These are phyloP conservation scores for Coptodon bakossiorum DNA, from an alignment of 2,113 vertebrate species.

Conservation along the genomic window DNA sequence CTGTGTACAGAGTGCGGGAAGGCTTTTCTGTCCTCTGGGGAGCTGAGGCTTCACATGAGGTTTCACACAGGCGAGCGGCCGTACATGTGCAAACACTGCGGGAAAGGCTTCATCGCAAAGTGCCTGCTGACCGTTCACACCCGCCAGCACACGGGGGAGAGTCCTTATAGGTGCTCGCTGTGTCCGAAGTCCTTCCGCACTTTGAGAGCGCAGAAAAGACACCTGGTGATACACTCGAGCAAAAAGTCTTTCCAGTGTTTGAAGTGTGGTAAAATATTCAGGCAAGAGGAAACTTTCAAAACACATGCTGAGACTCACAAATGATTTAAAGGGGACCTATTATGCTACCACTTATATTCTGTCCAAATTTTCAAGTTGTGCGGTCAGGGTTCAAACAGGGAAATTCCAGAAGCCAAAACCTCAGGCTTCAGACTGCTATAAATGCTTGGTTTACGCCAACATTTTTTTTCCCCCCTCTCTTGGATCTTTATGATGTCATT, in stretches of 20 bases:
- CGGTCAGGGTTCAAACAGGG: background rate
- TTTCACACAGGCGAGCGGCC: slow-evolving; percentile 16
- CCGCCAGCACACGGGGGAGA: background rate
- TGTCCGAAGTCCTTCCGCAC: slow-evolving; percentile 8
- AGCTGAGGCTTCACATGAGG: slow-evolving; percentile 11
- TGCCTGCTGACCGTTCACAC: background rate
- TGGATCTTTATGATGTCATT: background rate
- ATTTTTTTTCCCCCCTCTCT: background rate
- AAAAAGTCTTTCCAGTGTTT: slow-evolving; percentile 27
- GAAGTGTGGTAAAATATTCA: slow-evolving; percentile 25
- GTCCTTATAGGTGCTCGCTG: slow-evolving; percentile 3
- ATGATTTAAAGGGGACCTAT: background rate
- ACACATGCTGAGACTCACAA: background rate
- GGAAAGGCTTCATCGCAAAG: background rate
- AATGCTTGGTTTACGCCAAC: background rate
- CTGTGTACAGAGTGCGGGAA: slow-evolving; percentile 30
- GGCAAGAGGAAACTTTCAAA: slow-evolving; percentile 1
- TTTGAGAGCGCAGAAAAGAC: background rate
- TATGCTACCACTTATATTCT: background rate
- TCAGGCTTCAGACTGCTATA: background rate
- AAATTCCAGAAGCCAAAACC: background rate
- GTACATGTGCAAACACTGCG: background rate
- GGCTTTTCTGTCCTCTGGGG: slow-evolving; percentile 11
- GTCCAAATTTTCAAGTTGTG: background rate
- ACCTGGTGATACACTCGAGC: slow-evolving; percentile 1